Percentiles rank a stretch among this genome's conserved stretches.
These are phyloP conservation scores for Clinocottus analis DNA, from an alignment of 2,113 vertebrate genomes.

Conservation along the genomic window DNA sequence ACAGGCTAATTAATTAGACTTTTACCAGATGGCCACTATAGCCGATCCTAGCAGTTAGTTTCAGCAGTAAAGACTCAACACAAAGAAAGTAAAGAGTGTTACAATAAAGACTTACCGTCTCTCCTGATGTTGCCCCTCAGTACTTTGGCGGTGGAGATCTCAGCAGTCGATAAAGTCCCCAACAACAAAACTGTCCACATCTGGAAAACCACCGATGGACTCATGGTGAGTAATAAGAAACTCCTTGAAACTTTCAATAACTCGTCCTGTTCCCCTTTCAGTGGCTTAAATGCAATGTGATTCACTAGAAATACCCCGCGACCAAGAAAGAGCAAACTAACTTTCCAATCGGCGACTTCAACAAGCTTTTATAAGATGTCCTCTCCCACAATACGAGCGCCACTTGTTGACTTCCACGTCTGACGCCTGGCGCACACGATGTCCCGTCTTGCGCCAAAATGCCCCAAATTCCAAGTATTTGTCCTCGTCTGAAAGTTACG, in stretches of 20 bases:
- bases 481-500: slow-evolving; percentile 30
- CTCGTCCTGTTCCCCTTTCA: background rate
- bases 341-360: slow-evolving; percentile 27
- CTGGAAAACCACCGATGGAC: slow-evolving; percentile 38
- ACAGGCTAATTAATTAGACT: background rate
- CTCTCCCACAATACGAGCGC: background rate
- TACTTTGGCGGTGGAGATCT: slow-evolving; percentile 66
- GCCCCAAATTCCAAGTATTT: slow-evolving; percentile 6
- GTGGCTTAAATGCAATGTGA: background rate
- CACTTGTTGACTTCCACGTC: slow-evolving; percentile 33
- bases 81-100: background rate
- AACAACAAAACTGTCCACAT: slow-evolving; percentile 66
- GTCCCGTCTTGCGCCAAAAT: slow-evolving; percentile 34
- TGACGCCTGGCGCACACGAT: slow-evolving; percentile 8
- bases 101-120: slow-evolving; percentile 66
- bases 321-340: background rate
- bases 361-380: background rate
- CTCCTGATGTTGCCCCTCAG: slow-evolving; percentile 68
- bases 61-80: background rate
- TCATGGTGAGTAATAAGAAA: slow-evolving; percentile 53
- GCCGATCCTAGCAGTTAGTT: background rate
- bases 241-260: background rate
- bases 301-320: background rate
- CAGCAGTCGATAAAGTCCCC: slow-evolving; percentile 32
- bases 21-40: background rate